Base-by-base conservation (phyloP, 2,888 invertebrate genomes). In the Melanostoma scalare region DNA sequence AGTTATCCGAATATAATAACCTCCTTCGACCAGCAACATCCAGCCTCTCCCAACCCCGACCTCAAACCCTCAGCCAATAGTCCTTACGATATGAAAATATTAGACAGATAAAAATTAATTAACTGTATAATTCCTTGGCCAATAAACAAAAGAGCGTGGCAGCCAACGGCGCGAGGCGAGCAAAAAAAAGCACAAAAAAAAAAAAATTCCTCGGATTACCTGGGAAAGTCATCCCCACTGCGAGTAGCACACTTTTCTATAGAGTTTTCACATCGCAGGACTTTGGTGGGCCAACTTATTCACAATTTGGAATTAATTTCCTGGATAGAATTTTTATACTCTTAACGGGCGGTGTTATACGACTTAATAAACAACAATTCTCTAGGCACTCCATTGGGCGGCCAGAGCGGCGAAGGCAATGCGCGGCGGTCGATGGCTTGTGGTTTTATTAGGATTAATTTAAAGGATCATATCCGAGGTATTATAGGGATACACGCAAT, bases 71-170 rank as follows among this genome's bases (percentile, higher is more conserved):
- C 20, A 55, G 33, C 60, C 65, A 84, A 84, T 84, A 71, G 79
- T 78, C 79, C 79, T 79, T 78, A 79, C 74, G 79, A 84, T 84
- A 84, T 84, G 79, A 84, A 79, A 84, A 79, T 84, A 79, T 84
- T 84, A 84, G 84, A 60, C 78, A 79, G 78, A 84, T 84, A 84
- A 84, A 84, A 84, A 84, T 84, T 84, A 84, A 84, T 84, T 84
- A 84, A 84, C 84, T 84, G 84, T 84, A 75, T 84, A 84, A 84
- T 84, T 79, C 84, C 36, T 74, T 50, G 71, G 67, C 60, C 74
- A 79, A 84, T 84, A 84, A 84, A 84, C 84, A 84, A 84, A 71
- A 75, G 82, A 73, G 55, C 72, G 38, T 63, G 38, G 35, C 56
- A 31, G 53, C 78, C 78, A 52, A 40, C 31, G 67, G 53, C n/a